Base-by-base conservation (phyloP, 92 coral and sea anemone species). In the Palythoa grandiflora region DNA sequence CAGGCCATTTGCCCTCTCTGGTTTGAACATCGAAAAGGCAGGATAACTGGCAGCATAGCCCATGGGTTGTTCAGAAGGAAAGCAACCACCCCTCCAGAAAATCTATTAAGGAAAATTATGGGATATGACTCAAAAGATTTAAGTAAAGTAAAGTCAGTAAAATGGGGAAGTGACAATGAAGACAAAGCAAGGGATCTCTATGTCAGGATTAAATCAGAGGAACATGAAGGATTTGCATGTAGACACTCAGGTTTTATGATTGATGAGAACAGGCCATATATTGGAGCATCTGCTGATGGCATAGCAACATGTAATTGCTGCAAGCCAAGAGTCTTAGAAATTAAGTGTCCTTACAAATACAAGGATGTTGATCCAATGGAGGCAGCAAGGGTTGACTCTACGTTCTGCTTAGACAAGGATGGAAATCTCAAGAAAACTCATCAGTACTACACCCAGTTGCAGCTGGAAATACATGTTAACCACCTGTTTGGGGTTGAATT, bases 391-490 rank as follows among this genome's bases (percentile, higher is more conserved):
- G 15, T 38, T 17, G 89, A 91, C 78, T 1, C 85, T 14, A 51
- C 83, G 9, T 91, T 91, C 70, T 91, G 83, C 68, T 40, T 91
- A 61, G 89, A 88, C 36, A 8, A 35, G 20, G 68, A 88, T 8
- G 87, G 85, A 4, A 63, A 78, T 51, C 88, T 88, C 12, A 83
- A 83, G 60, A 40, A 28, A 39, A 65, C 44, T 35, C 94, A 91
- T 50, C 51, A 20, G 36, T 79, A 88, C 71, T 91, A 91, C 83
- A 91, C 91, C 20, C 94, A 91, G 79, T 35, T 91, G 8, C 93
- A 88, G 71, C 37, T 91, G 14, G 87, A 91, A 60, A 84, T 88
- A 68, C 87, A 75, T 84, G 91, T 91, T 9, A 78, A 83, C 59
- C 38, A 73, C 55, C 55, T 51, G 55, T 51, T 51, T 51, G 55